Percentiles rank a stretch among this genome's conserved stretches.
Evolutionary conservation across 2,888 invertebrate genomes (phyloP).

Genomic region (Andrena chrysosceles): DNA sequence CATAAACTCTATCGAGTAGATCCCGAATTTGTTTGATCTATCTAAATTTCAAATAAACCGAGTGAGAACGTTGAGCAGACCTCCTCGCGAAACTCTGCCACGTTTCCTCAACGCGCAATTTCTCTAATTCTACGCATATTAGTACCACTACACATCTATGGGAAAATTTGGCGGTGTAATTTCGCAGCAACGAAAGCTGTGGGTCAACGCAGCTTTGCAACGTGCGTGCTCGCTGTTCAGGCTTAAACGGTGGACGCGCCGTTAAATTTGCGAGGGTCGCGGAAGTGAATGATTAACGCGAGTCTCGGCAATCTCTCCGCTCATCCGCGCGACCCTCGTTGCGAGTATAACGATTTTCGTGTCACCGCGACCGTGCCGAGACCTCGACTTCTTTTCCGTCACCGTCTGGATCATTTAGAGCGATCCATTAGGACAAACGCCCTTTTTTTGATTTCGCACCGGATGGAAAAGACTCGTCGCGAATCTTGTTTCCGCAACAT

Average conservation of each 20-base stretch:
- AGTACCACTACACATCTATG: background rate
- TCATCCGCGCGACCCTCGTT: constrained; percentile 33
- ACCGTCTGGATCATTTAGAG: constrained; percentile 41
- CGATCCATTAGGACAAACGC: constrained; percentile 34
- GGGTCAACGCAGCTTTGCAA: too few species aligned
- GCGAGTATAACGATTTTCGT: constrained; percentile 47
- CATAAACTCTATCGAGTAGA: constrained; percentile 16
- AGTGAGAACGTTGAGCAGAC: constrained; percentile 56
- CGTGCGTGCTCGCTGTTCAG: background rate
- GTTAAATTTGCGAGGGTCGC: constrained; percentile 60
- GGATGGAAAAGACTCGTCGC: background rate
- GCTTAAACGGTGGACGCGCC: background rate
- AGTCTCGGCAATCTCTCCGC: constrained; percentile 38
- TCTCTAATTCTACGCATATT: background rate
- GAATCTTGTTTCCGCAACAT: background rate
- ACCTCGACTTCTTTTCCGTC: background rate
- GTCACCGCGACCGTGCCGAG: background rate
- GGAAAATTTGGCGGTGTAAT: background rate
- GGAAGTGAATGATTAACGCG: constrained; percentile 55
- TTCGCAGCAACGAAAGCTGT: background rate
- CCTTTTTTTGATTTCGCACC: constrained; percentile 19
- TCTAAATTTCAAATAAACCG: constrained; percentile 62
- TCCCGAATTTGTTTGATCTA: constrained; percentile 54
- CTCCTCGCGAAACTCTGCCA: background rate
- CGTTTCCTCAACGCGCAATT: background rate